These are phyloP conservation scores for Helicoverpa assulta DNA, from an alignment of 2,888 invertebrate species.

Conservation along the genomic window DNA sequence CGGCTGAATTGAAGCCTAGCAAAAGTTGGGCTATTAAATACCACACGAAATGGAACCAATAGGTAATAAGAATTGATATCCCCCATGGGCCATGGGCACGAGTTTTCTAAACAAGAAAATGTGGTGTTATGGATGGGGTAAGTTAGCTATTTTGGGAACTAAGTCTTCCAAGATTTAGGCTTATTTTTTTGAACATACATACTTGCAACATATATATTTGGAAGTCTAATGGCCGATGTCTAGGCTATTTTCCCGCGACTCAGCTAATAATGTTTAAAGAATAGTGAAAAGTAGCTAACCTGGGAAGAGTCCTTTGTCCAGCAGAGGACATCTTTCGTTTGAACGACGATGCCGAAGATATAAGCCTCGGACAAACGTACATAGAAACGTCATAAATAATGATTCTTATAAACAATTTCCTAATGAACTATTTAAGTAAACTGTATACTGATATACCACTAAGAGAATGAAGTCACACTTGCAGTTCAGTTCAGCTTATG, in stretches of 20 bases:
- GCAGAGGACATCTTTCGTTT: too few relatives aligned
- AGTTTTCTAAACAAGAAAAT: conserved; percentile 24
- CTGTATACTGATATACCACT: background rate
- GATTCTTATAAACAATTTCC: too few relatives aligned
- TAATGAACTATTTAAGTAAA: background rate
- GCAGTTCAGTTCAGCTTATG: conserved; percentile 6
- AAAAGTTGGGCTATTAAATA: conserved; percentile 25
- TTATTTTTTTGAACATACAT: background rate
- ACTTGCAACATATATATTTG: background rate
- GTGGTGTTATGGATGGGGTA: conserved; percentile 3
- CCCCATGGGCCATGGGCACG: conserved; percentile 17
- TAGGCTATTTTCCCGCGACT: too few relatives aligned
- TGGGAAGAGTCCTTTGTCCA: too few relatives aligned
- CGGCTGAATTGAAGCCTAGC: background rate
- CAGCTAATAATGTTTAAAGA: too few relatives aligned
- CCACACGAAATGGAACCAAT: conserved; percentile 3
- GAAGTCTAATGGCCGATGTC: too few relatives aligned
- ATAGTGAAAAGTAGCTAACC: too few relatives aligned
- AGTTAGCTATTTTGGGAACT: background rate
- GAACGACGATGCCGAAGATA: too few relatives aligned
- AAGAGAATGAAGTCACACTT: conserved; percentile 18
- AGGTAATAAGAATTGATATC: conserved; percentile 32
- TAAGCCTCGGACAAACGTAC: too few relatives aligned
- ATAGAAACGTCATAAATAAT: too few relatives aligned
- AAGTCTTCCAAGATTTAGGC: background rate